phyloP scores from a whole-genome alignment of 2,113 vertebrate species.

The Cervus canadensis region DNA sequence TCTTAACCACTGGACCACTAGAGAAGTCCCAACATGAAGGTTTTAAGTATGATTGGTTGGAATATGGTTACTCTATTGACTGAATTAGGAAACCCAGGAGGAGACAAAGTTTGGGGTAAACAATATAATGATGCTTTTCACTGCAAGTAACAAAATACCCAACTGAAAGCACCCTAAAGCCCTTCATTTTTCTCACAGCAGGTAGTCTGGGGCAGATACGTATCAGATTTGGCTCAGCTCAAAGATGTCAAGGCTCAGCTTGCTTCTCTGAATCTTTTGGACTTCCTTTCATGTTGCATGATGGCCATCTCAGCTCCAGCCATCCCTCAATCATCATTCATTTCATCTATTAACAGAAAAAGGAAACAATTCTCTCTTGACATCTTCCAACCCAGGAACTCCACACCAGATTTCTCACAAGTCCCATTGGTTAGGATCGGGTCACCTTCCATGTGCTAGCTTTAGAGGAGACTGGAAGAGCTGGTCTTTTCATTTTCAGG shows the following conservation, averaged over 20 bases:
- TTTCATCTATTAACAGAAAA: not conserved
- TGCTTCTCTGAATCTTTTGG: not conserved
- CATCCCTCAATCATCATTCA: not conserved
- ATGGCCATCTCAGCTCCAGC: not conserved
- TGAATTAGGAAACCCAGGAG: not conserved
- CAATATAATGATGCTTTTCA: not conserved
- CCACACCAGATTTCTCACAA: not conserved
- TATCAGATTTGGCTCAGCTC: not conserved
- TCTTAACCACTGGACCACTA: not conserved
- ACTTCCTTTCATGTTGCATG: not conserved
- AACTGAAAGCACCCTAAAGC: not conserved
- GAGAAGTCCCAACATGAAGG: not conserved
- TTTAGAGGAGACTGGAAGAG: not conserved
- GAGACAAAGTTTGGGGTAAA: not conserved
- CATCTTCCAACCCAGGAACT: not conserved
- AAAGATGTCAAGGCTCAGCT: not conserved
- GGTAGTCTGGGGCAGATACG: not conserved
- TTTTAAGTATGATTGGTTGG: not conserved
- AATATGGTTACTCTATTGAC: not conserved
- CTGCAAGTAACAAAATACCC: not conserved
- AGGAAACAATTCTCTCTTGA: not conserved
- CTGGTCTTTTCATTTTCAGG: accelerated
- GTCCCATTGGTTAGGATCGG: not conserved
- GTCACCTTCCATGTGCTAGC: not conserved
- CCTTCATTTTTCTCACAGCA: not conserved